phyloP scores from a whole-genome alignment of 1,140 invertebrate genomes.

The Amphibalanus amphitrite region DNA sequence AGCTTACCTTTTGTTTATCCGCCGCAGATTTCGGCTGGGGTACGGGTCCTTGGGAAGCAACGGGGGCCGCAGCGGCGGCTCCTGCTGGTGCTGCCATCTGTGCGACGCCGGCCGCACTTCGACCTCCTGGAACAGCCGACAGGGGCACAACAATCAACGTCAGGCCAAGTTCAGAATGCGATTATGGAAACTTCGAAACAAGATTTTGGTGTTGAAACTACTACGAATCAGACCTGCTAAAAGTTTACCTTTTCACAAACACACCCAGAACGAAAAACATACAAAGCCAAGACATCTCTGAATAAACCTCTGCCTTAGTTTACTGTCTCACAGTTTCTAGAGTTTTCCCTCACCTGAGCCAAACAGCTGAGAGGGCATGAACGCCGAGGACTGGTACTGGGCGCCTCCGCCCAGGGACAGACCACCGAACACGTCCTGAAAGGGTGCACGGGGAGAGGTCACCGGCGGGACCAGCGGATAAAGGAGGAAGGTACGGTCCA shows the following conservation, averaged over 20 bases:
- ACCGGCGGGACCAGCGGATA: no score
- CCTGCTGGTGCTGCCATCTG: slow-evolving; percentile 26
- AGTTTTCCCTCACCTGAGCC: not conserved
- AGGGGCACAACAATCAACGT: slow-evolving; percentile 6
- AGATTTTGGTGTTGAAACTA: no score
- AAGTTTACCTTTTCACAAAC: no score
- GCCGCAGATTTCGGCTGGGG: not conserved
- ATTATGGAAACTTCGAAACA: no score
- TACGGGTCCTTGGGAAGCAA: not conserved
- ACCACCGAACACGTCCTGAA: not conserved
- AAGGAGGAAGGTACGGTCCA: no score
- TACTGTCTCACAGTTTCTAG: no score
- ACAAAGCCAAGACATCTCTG: no score
- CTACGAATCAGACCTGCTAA: no score
- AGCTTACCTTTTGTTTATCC: not conserved
- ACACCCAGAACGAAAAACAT: no score
- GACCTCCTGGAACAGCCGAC: slow-evolving; percentile 5
- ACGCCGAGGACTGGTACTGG: not conserved
- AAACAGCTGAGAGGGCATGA: slow-evolving; percentile 9
- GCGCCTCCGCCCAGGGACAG: not conserved
- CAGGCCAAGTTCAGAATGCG: no score
- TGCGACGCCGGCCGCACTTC: slow-evolving; percentile 7
- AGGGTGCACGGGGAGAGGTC: no score
- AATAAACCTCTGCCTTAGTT: no score
- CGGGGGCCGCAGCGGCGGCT: not conserved